These are phyloP conservation scores for Eubasilissa regina DNA, from an alignment of 1,140 invertebrate genomes.

Conservation along the genomic window DNA sequence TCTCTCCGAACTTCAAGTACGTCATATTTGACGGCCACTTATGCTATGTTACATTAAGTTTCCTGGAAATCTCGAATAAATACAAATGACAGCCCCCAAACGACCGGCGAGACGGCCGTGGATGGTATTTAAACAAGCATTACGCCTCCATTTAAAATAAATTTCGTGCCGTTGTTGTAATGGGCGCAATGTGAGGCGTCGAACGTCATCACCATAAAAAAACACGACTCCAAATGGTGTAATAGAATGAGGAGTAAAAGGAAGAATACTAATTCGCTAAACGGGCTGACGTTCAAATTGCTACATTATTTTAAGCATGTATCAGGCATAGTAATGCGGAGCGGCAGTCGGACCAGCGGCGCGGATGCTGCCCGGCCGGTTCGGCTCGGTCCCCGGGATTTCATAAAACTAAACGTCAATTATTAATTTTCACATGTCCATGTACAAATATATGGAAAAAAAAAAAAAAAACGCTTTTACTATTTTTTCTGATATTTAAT, in stretches of 20 bases:
- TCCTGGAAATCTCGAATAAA: background rate
- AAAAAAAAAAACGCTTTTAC: too few relatives aligned
- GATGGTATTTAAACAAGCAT: slow-evolving; percentile 27
- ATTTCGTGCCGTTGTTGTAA: slow-evolving; percentile 23
- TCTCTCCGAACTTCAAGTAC: too few relatives aligned
- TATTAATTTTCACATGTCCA: too few relatives aligned
- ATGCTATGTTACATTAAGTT: too few relatives aligned
- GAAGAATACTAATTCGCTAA: slow-evolving; percentile 42
- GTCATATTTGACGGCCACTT: too few relatives aligned
- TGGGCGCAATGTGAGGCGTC: slow-evolving; percentile 7
- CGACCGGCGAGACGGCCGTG: slow-evolving; percentile 5
- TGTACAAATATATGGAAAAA: too few relatives aligned
- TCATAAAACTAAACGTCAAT: too few relatives aligned
- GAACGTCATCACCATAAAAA: slow-evolving; percentile 40
- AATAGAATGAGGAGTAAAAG: slow-evolving; percentile 29
- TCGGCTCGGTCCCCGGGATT: too few relatives aligned
- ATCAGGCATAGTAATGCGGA: slow-evolving; percentile 23
- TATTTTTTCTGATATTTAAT: too few relatives aligned
- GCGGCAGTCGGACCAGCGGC: background rate
- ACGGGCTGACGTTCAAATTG: slow-evolving; percentile 34
- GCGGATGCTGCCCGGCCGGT: background rate
- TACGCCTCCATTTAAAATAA: slow-evolving; percentile 8
- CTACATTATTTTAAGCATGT: slow-evolving; percentile 31
- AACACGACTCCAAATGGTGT: slow-evolving; percentile 40
- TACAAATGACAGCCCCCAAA: slow-evolving; percentile 11